These are phyloP conservation scores for Sitta europaea DNA, from an alignment of 2,113 vertebrate genomes.

Conservation along the genomic window DNA sequence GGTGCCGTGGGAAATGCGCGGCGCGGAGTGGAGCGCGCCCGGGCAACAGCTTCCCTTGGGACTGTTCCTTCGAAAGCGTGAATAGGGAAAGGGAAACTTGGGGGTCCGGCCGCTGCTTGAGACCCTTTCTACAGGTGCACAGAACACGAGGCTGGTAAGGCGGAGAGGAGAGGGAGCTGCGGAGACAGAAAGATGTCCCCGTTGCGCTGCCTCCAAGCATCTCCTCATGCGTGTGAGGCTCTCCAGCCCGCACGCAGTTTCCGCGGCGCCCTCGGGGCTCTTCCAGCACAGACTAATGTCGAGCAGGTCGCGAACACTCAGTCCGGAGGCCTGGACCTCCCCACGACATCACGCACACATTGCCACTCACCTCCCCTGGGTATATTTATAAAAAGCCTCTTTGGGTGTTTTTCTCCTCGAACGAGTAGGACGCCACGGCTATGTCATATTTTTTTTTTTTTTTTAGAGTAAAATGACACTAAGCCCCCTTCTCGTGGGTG, in stretches of 20 bases:
- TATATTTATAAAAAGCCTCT: not conserved
- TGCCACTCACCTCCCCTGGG: not conserved
- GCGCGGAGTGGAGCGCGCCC: not conserved
- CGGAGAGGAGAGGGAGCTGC: not conserved
- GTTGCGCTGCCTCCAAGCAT: not conserved
- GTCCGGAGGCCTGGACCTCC: not conserved
- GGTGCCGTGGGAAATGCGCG: not conserved
- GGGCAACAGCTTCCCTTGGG: not conserved
- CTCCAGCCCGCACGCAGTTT: not conserved
- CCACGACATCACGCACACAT: not conserved
- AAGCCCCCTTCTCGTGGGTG: not conserved
- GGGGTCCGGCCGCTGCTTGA: not conserved
- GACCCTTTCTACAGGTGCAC: not conserved
- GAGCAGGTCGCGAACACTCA: not conserved
- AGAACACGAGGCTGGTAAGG: not conserved
- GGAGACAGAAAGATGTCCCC: not conserved
- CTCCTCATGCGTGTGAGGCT: not conserved
- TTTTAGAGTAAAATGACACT: not conserved
- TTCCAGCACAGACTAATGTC: not conserved
- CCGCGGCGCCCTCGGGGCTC: not conserved
- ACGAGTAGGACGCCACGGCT: fast-evolving
- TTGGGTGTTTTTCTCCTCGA: not conserved
- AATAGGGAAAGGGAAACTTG: not conserved
- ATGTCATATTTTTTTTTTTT: too few relatives aligned
- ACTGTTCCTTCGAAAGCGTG: not conserved